A percentile compares a stretch with the other conserved stretches of the same genome.
Evolutionary conservation across 2,888 invertebrate species (phyloP).

Genomic region (Machimus rusticus): DNA sequence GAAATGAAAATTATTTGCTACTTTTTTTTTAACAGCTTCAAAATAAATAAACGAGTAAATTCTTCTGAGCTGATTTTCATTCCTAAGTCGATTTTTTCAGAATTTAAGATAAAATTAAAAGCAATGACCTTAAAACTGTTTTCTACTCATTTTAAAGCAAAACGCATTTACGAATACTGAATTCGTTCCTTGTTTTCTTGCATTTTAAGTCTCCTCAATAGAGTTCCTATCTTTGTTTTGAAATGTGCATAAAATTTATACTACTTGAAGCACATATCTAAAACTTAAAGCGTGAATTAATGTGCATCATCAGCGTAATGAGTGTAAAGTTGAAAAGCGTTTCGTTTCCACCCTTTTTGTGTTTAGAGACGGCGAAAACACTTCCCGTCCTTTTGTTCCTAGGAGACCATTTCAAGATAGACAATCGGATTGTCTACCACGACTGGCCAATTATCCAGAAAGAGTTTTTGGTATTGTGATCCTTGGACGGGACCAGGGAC

Average conservation of each 20-base stretch:
- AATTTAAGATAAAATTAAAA: no score
- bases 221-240: not conserved
- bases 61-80: no score
- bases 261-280: not conserved
- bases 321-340: not conserved
- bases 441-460: not conserved
- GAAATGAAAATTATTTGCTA: no score
- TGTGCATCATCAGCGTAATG: not conserved
- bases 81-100: no score
- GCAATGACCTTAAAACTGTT: no score
- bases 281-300: not conserved
- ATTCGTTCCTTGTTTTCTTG: no score
- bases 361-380: not conserved
- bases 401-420: not conserved
- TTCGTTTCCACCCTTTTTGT: not conserved
- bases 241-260: not conserved
- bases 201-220: not conserved
- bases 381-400: not conserved
- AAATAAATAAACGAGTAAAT: no score
- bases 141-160: no score
- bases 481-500: not conserved
- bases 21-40: no score
- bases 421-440: not conserved
- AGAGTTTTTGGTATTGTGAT: not conserved
- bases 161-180: no score